Evolutionary conservation across 2,888 invertebrate genomes (phyloP).

Genomic region (Oxycera nigricornis): DNA sequence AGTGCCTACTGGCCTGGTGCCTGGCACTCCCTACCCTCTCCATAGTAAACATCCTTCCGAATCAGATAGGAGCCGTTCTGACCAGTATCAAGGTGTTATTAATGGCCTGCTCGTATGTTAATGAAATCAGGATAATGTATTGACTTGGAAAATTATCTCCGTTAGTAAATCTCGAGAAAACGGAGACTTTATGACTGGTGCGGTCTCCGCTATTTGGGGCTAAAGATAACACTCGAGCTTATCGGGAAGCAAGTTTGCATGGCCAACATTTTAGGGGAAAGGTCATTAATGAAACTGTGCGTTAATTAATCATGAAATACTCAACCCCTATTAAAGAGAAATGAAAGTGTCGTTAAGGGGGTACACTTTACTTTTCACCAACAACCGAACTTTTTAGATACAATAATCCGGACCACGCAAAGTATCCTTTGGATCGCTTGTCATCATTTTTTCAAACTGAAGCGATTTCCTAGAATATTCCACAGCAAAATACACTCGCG

Average conservation of each 20-base stretch:
- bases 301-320: conserved; percentile 22
- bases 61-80: neutral
- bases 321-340: neutral
- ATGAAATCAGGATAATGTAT: conserved; percentile 39
- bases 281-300: conserved; percentile 26
- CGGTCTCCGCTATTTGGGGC: neutral
- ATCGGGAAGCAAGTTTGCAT: neutral
- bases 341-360: neutral
- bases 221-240: neutral
- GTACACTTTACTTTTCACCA: too few species aligned
- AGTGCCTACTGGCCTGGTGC: neutral
- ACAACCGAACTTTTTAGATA: too few species aligned
- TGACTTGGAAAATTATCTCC: conserved; percentile 30
- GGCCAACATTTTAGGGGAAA: neutral
- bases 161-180: conserved; percentile 3
- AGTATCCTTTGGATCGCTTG: too few species aligned
- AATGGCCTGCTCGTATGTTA: conserved; percentile 41
- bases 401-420: too few species aligned
- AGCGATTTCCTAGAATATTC: too few species aligned
- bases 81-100: conserved; percentile 31
- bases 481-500: too few species aligned
- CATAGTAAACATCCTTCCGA: conserved; percentile 15
- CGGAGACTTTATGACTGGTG: conserved; percentile 8
- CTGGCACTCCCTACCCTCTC: neutral
- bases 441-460: too few species aligned